phyloP scores from a whole-genome alignment of 2,888 invertebrate genomes.

The Rhorus exstirpatorius region DNA sequence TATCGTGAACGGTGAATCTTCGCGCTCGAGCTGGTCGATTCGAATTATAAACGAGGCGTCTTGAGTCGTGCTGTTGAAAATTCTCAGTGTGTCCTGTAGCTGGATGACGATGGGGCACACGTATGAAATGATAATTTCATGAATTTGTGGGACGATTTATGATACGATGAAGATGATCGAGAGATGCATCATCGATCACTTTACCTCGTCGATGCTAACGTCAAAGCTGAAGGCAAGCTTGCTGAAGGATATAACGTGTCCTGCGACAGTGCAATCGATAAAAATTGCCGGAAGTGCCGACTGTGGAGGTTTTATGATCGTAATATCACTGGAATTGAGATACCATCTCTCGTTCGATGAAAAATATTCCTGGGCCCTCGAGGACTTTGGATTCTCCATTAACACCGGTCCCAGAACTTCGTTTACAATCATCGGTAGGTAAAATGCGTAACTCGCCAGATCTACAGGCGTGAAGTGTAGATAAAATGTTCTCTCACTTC shows the following conservation, averaged over 20 bases:
- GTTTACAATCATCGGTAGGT: constrained; percentile 88
- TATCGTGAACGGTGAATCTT: constrained; percentile 78
- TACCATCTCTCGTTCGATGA: constrained; percentile 53
- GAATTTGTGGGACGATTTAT: no score
- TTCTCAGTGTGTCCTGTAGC: constrained; percentile 61
- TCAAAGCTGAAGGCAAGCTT: constrained; percentile 74
- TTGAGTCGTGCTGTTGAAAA: constrained; percentile 71
- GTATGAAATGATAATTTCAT: background rate
- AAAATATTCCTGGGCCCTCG: constrained; percentile 71
- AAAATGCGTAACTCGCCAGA: constrained; percentile 87
- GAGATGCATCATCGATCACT: no score
- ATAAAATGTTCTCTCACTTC: constrained; percentile 79
- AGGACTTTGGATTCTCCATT: constrained; percentile 77
- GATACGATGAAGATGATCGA: no score
- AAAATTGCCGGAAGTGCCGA: constrained; percentile 69
- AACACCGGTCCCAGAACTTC: constrained; percentile 88
- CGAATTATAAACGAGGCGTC: constrained; percentile 77
- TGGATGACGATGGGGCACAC: background rate
- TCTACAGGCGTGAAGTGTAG: constrained; percentile 85
- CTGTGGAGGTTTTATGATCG: constrained; percentile 40
- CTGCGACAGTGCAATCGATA: constrained; percentile 74
- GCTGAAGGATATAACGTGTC: constrained; percentile 72
- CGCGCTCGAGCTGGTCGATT: constrained; percentile 74
- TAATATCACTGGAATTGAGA: constrained; percentile 3
- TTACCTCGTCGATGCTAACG: constrained; percentile 64